A percentile compares a stretch with the other conserved stretches of the same genome.
phyloP scores from a whole-genome alignment of 2,797 vertebrate genomes.

The Hybognathus amarus region DNA sequence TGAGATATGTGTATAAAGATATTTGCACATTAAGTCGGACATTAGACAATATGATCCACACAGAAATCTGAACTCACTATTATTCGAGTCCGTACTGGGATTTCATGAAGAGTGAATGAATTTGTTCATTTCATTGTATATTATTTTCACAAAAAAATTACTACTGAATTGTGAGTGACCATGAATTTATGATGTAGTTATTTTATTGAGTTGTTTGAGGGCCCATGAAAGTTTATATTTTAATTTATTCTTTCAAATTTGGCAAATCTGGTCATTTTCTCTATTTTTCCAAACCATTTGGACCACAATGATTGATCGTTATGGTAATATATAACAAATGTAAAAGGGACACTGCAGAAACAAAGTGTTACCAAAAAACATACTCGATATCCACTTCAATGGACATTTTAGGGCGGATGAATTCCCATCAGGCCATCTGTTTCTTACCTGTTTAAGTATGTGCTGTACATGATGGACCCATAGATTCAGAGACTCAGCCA shows the following conservation, averaged over 20 bases:
- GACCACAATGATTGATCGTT: background rate
- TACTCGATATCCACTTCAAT: background rate
- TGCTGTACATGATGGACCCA: constrained; percentile 92
- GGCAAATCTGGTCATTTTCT: background rate
- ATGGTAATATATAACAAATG: background rate
- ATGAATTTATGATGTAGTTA: background rate
- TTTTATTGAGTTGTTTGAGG: background rate
- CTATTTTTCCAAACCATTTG: background rate
- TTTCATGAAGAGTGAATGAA: background rate
- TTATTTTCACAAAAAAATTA: background rate
- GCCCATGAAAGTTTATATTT: background rate
- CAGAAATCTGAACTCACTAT: background rate
- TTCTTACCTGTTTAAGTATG: constrained; percentile 89
- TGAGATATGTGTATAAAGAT: background rate
- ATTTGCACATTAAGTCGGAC: background rate
- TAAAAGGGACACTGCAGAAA: background rate
- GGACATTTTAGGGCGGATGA: background rate
- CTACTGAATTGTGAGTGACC: background rate
- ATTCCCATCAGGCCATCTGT: background rate
- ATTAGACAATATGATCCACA: background rate
- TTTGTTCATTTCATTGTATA: background rate
- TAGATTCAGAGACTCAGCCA: constrained; percentile 81
- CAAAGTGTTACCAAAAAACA: background rate
- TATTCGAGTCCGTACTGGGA: background rate
- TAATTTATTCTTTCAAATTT: background rate